A percentile compares a stretch with the other conserved stretches of the same genome.
Conservation (phyloP, 30 jellyfish, hydroid and myxozoan species). For the Sanderia malayensis region DNA sequence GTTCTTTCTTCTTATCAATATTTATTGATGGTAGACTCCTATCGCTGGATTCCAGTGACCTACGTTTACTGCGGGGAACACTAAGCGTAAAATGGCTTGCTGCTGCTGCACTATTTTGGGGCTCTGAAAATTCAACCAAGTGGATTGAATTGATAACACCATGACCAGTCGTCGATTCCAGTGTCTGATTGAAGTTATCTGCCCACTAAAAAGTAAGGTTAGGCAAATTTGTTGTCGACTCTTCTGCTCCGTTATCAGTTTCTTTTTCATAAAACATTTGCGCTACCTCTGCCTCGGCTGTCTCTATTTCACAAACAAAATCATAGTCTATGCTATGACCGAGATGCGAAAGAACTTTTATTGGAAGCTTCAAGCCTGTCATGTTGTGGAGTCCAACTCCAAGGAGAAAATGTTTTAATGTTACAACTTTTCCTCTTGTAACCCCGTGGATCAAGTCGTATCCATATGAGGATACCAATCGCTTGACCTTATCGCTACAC, state of each 20-base stretch:
- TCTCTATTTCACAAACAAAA: conserved; percentile 39
- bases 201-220: conserved; percentile 39
- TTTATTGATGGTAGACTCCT: background rate
- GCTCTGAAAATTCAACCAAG: conserved; percentile 20
- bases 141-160: conserved; percentile 18
- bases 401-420: conserved; percentile 41
- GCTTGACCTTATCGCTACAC: conserved; percentile 5
- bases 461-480: conserved; percentile 18
- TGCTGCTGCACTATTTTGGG: background rate
- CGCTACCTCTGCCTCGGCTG: conserved; percentile 32
- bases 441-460: conserved; percentile 40
- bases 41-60: conserved; percentile 2
- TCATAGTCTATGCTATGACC: conserved; percentile 51
- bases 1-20: background rate
- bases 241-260: background rate
- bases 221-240: background rate
- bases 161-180: background rate
- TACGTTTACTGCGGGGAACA: conserved; percentile 22
- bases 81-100: conserved; percentile 3
- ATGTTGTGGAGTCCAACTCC: conserved; percentile 53
- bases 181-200: conserved; percentile 29
- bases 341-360: conserved; percentile 16
- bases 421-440: conserved; percentile 33
- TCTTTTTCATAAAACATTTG: background rate
- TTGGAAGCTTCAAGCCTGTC: conserved; percentile 28